Evolutionary conservation across 2,113 vertebrate genomes (phyloP).

Genomic region (Pimephales promelas): DNA sequence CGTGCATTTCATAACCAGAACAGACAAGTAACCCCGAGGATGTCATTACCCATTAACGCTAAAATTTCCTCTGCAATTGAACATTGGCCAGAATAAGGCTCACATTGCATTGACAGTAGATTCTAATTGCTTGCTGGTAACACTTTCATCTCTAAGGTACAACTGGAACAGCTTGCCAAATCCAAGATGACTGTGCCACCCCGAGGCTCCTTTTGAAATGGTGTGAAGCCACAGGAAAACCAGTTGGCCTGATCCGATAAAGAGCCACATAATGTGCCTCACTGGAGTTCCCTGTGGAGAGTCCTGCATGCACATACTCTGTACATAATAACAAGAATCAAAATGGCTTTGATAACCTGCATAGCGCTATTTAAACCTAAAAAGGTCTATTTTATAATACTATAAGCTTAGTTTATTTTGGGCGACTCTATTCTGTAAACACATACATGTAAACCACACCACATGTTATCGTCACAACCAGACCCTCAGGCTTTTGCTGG

Average conservation of each 20-base stretch:
- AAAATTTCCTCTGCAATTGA: constrained; percentile 1
- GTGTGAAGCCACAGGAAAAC: constrained; percentile 49
- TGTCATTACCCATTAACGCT: constrained; percentile 29
- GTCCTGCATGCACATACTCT: constrained; percentile 26
- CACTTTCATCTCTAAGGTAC: constrained; percentile 33
- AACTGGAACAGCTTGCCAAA: constrained; percentile 47
- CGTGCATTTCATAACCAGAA: constrained; percentile 32
- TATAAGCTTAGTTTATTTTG: not conserved
- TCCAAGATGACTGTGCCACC: constrained; percentile 50
- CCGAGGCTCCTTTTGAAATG: constrained; percentile 43
- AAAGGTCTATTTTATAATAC: not conserved
- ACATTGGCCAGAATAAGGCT: constrained; percentile 15
- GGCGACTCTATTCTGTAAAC: not conserved
- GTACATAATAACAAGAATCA: not conserved
- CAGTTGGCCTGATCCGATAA: constrained; percentile 51
- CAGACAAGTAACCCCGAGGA: constrained; percentile 33
- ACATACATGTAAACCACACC: not conserved
- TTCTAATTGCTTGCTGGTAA: constrained; percentile 46
- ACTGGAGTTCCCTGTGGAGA: constrained; percentile 38
- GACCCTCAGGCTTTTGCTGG: not conserved
- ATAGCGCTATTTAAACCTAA: not conserved
- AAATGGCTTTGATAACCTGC: not conserved
- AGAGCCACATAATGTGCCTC: constrained; percentile 35
- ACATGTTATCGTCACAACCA: not conserved
- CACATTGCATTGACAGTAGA: constrained; percentile 3